phyloP scores from a whole-genome alignment of 2,888 invertebrate genomes.

The Elegia similella region DNA sequence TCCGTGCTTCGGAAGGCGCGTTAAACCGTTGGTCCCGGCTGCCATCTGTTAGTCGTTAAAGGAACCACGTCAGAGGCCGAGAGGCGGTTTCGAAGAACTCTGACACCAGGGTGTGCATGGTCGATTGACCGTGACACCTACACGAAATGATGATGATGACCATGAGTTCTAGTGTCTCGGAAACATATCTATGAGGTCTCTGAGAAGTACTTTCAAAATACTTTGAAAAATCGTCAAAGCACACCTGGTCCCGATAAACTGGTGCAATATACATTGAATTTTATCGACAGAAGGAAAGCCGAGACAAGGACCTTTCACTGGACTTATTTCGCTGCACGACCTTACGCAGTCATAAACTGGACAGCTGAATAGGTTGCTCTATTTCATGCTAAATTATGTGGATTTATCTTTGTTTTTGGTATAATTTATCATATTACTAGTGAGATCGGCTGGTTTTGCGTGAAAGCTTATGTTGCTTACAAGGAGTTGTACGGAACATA shows the following conservation, averaged over 20 bases:
- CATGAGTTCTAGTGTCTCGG: too few relatives aligned
- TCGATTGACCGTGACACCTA: too few relatives aligned
- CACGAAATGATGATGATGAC: too few relatives aligned
- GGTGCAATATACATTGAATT: constrained; percentile 8
- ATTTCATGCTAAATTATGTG: background rate
- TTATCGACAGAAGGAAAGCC: constrained; percentile 28
- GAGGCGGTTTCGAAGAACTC: too few relatives aligned
- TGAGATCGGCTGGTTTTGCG: background rate
- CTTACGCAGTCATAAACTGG: constrained; percentile 33
- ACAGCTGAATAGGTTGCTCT: constrained; percentile 25
- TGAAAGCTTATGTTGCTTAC: background rate
- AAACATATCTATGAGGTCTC: background rate
- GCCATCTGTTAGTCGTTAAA: too few relatives aligned
- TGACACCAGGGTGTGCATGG: too few relatives aligned
- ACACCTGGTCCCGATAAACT: background rate
- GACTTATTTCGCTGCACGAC: constrained; percentile 37
- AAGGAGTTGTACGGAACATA: too few relatives aligned
- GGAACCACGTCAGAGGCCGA: too few relatives aligned
- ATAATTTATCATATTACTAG: background rate
- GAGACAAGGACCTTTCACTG: constrained; percentile 37
- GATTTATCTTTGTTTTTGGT: constrained; percentile 18
- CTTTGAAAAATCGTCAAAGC: background rate
- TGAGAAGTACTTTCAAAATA: background rate
- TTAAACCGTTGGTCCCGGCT: too few relatives aligned
- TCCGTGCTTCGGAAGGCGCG: too few relatives aligned